Evolutionary conservation across 2,888 invertebrate species (phyloP), one percentile per base, ranked within the genome.

Genomic region (Harmothoe impar): DNA sequence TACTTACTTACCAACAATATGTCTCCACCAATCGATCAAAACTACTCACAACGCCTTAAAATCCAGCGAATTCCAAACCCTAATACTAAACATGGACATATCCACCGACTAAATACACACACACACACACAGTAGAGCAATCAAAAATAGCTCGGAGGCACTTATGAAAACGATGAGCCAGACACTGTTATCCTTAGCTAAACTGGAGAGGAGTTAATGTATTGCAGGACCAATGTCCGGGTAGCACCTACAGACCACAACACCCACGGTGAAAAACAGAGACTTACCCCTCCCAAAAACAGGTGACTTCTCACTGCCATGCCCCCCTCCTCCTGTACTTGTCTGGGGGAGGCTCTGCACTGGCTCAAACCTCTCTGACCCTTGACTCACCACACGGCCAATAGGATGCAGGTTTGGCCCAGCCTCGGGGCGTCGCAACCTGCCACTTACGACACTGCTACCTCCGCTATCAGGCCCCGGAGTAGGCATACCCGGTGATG

Each of bases 321-420:
- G 23, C 3, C 20, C 62, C 7, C 62, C 23, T n/a, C 62, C 62
- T n/a, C 62, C 62, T n/a, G n/a, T n/a, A n/a, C n/a, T n/a, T n/a
- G n/a, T n/a, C n/a, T n/a, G n/a, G 0, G 3, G 12, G 0, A 62
- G 12, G 62, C 23, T 15, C 62, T 62, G 62, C n/a, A 62, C n/a
- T n/a, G 62, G 62, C 62, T 62, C 62, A n/a, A n/a, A 62, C 23
- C 23, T n/a, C 62, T n/a, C 62, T n/a, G 62, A 62, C 62, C 62
- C 62, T 43, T 3, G 43, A 43, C 43, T 43, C 3, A 43, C 43
- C 0, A 62, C n/a, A 62, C 62, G 62, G 3, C 23, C n/a, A n/a
- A 62, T 62, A 3, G 7, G 62, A n/a, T n/a, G 62, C 62, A 62
- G 20, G 12, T 5, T 62, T 20, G 20, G 23, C 7, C 23, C 23